These are phyloP conservation scores for Byasa hedistus DNA, from an alignment of 2,888 invertebrate species.

Conservation along the genomic window DNA sequence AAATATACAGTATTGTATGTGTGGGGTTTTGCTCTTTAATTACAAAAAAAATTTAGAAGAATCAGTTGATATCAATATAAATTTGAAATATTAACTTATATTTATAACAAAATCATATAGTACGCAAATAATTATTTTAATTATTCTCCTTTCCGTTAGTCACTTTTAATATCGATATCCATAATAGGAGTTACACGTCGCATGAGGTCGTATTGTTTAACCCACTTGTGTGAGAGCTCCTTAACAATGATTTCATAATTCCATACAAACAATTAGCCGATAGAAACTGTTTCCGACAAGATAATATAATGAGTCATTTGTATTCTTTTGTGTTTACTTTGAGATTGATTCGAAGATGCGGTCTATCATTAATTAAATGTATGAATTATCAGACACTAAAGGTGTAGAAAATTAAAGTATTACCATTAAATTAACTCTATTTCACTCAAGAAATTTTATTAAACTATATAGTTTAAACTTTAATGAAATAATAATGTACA, in stretches of 20 bases:
- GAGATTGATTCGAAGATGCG: neutral
- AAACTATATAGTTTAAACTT: neutral
- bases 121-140: neutral
- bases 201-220: slow-evolving; percentile 26
- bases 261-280: slow-evolving; percentile 28
- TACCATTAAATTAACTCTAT: too few species aligned
- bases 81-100: too few species aligned
- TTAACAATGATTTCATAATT: slow-evolving; percentile 31
- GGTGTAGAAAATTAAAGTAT: too few species aligned
- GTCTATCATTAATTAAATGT: too few species aligned
- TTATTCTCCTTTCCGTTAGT: neutral
- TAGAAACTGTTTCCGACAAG: slow-evolving; percentile 13
- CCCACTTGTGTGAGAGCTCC: slow-evolving; percentile 26
- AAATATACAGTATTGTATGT: too few species aligned
- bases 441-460: neutral
- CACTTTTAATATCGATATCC: slow-evolving; percentile 13
- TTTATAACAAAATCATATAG: too few species aligned
- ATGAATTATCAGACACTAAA: too few species aligned
- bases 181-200: slow-evolving; percentile 8
- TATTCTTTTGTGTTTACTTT: neutral
- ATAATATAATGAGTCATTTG: slow-evolving; percentile 24
- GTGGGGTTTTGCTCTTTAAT: too few species aligned
- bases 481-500: too few species aligned
- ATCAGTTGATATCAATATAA: too few species aligned
- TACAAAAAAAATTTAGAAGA: too few species aligned